These are phyloP conservation scores for Ibycter americanus DNA, from an alignment of 2,797 vertebrate species.

Conservation along the genomic window DNA sequence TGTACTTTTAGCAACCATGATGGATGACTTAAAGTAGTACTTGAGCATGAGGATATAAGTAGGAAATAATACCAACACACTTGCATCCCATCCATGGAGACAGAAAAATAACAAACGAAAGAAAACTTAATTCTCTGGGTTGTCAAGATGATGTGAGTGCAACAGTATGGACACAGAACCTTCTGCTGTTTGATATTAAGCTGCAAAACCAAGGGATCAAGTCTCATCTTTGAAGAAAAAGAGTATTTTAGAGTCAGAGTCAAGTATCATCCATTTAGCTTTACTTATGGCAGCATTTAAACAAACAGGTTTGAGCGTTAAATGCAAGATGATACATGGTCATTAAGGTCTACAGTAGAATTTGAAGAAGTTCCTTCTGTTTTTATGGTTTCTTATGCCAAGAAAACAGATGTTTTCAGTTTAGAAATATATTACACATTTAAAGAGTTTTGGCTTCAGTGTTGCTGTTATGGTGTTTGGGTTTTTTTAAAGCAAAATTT, in stretches of 20 bases:
- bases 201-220: background rate
- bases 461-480: no score
- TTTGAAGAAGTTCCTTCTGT: background rate
- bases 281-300: background rate
- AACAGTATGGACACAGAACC: background rate
- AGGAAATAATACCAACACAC: background rate
- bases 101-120: background rate
- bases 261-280: background rate
- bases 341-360: background rate
- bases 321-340: background rate
- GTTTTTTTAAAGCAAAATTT: background rate
- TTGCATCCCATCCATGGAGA: background rate
- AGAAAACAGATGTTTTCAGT: background rate
- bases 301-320: background rate
- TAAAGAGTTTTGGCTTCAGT: no score
- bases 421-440: no score
- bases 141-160: background rate
- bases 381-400: background rate
- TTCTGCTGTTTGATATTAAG: background rate
- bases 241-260: background rate
- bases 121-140: background rate
- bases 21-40: background rate
- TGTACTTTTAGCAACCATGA: background rate
- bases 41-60: background rate
- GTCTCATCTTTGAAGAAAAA: background rate